These are phyloP conservation scores for Chaitophorus viminalis DNA, from an alignment of 2,888 invertebrate species.

Conservation along the genomic window DNA sequence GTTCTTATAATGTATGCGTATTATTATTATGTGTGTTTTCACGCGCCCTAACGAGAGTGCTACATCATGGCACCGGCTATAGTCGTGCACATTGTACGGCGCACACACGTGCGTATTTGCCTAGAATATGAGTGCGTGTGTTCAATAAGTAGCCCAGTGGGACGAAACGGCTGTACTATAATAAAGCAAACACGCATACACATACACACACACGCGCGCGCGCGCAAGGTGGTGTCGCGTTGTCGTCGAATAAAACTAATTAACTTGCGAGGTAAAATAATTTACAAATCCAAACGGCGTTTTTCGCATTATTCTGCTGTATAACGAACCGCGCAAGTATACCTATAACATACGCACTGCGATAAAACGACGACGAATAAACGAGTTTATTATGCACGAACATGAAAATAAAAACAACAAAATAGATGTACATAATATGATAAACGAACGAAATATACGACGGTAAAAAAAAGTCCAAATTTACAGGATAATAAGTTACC, in stretches of 20 bases:
- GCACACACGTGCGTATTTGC: neutral
- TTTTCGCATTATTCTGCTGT: no score
- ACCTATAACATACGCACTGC: no score
- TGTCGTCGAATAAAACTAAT: neutral
- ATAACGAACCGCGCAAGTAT: no score
- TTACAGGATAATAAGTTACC: neutral
- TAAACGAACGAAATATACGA: neutral
- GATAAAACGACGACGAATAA: neutral
- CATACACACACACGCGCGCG: no score
- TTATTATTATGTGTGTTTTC: slow-evolving; percentile 12
- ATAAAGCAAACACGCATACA: neutral
- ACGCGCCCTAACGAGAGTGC: slow-evolving; percentile 46
- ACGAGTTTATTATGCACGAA: neutral
- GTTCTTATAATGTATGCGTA: neutral
- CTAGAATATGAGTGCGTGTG: neutral
- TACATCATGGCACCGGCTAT: neutral
- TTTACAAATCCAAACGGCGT: neutral
- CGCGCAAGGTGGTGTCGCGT: neutral
- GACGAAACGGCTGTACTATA: slow-evolving; percentile 10
- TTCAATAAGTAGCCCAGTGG: slow-evolving; percentile 48
- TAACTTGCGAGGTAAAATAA: neutral
- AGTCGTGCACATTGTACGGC: slow-evolving; percentile 22
- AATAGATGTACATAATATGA: neutral
- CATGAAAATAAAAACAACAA: neutral
- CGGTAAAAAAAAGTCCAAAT: neutral